A percentile compares a stretch with the other conserved stretches of the same genome.
Conservation (phyloP, 2,888 invertebrate genomes). For the Drosophila kambysellisi region DNA sequence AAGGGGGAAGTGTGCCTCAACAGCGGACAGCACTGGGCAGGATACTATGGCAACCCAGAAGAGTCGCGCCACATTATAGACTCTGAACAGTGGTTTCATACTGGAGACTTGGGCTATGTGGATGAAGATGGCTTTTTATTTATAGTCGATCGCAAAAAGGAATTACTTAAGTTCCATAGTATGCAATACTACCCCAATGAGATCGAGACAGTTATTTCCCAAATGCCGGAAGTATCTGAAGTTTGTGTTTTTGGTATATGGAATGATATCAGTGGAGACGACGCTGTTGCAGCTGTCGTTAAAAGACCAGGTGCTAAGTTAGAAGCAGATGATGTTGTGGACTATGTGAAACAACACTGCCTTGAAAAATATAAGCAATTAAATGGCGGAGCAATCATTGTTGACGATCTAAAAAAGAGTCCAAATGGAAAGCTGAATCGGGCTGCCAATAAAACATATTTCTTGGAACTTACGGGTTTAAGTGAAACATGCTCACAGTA, state of each 20-base stretch:
- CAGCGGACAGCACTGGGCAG: constrained; percentile 56
- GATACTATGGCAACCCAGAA: constrained; percentile 69
- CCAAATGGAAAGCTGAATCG: constrained; percentile 55
- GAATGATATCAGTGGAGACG: constrained; percentile 53
- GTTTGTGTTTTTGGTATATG: constrained; percentile 73
- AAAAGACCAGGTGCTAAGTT: constrained; percentile 12
- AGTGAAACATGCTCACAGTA: not conserved
- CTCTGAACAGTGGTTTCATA: constrained; percentile 67
- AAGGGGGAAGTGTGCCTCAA: constrained; percentile 70
- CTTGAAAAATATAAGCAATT: constrained; percentile 49
- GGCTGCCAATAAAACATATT: constrained; percentile 39
- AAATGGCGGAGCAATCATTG: constrained; percentile 55
- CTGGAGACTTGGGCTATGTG: constrained; percentile 79
- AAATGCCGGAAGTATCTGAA: constrained; percentile 62
- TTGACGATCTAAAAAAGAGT: constrained; percentile 53
- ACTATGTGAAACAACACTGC: constrained; percentile 37
- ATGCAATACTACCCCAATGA: constrained; percentile 70
- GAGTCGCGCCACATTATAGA: constrained; percentile 50
- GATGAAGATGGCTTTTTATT: constrained; percentile 70
- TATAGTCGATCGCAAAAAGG: constrained; percentile 74
- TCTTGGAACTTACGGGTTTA: constrained; percentile 15
- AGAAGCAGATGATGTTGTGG: constrained; percentile 42
- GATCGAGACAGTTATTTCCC: constrained; percentile 63
- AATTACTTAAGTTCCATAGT: constrained; percentile 70
- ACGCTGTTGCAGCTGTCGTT: constrained; percentile 73